Percentiles rank a stretch among this genome's conserved stretches.
Evolutionary conservation across 2,113 vertebrate genomes (phyloP).

Genomic region (Boulengeromyrus knoepffleri): DNA sequence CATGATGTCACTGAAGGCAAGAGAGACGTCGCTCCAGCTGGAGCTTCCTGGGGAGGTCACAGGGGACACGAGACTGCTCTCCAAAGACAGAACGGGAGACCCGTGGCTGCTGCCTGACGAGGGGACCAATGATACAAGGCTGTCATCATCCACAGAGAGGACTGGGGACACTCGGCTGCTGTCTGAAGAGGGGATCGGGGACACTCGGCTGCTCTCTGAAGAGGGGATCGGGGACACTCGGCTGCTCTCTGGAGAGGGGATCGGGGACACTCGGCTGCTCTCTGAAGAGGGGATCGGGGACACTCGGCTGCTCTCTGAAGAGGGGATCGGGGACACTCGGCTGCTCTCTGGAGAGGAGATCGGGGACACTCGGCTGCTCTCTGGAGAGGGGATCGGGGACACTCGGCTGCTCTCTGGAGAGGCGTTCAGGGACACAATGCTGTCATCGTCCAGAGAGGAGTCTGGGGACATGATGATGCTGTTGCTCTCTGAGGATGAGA

Average conservation of each 20-base stretch:
- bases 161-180: too few relatives aligned
- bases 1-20: background rate
- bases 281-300: background rate
- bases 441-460: background rate
- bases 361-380: background rate
- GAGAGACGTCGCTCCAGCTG: background rate
- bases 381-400: conserved; percentile 14
- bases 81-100: background rate
- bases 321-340: background rate
- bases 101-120: background rate
- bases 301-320: background rate
- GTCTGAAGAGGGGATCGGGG: too few relatives aligned
- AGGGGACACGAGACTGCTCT: conserved; percentile 34
- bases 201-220: conserved; percentile 16
- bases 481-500: background rate
- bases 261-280: background rate
- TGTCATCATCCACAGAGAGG: too few relatives aligned
- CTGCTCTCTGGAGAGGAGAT: background rate
- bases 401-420: conserved; percentile 20
- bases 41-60: conserved; percentile 32
- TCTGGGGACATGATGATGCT: background rate
- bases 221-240: background rate
- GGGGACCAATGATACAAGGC: too few relatives aligned
- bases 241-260: background rate
- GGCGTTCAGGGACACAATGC: background rate